Conservation (phyloP, 1,140 invertebrate genomes). For the Campoletis sonorensis region DNA sequence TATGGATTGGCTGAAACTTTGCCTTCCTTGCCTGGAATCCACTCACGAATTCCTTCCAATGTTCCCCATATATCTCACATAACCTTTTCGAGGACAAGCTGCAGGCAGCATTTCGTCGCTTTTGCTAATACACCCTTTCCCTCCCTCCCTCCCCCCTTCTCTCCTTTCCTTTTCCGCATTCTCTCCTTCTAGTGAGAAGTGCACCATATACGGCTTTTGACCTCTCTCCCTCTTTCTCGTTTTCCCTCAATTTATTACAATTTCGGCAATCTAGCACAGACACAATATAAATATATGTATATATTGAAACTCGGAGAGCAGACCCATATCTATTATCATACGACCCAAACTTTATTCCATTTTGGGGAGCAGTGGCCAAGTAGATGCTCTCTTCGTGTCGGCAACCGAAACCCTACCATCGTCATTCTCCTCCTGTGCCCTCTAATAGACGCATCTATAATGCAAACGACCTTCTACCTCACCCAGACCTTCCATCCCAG, state of each 20-base stretch:
- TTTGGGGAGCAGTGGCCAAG: not conserved
- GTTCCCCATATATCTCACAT: slow-evolving; percentile 10
- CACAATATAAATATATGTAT: not conserved
- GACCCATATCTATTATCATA: not conserved
- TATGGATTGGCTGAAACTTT: slow-evolving; percentile 11
- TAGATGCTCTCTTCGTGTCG: slow-evolving; percentile 2
- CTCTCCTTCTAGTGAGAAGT: not conserved
- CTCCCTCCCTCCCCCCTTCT: too few relatives aligned
- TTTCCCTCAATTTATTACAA: slow-evolving; percentile 21
- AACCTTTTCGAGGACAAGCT: not conserved
- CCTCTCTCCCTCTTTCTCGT: not conserved
- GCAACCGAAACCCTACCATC: not conserved
- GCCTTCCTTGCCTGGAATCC: not conserved
- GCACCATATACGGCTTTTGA: too few relatives aligned
- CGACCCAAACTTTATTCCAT: slow-evolving; percentile 5
- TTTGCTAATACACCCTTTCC: slow-evolving; percentile 21
- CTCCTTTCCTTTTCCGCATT: not conserved
- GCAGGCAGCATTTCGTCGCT: slow-evolving; percentile 18
- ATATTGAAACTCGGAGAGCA: not conserved
- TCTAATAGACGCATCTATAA: slow-evolving; percentile 36
- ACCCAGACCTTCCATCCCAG: not conserved
- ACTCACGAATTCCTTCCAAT: slow-evolving; percentile 33
- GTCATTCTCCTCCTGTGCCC: not conserved
- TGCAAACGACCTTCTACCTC: slow-evolving; percentile 27
- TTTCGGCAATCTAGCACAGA: slow-evolving; percentile 13